These are phyloP conservation scores for Atrina japonica DNA, from an alignment of 2,888 invertebrate species.

Conservation along the genomic window DNA sequence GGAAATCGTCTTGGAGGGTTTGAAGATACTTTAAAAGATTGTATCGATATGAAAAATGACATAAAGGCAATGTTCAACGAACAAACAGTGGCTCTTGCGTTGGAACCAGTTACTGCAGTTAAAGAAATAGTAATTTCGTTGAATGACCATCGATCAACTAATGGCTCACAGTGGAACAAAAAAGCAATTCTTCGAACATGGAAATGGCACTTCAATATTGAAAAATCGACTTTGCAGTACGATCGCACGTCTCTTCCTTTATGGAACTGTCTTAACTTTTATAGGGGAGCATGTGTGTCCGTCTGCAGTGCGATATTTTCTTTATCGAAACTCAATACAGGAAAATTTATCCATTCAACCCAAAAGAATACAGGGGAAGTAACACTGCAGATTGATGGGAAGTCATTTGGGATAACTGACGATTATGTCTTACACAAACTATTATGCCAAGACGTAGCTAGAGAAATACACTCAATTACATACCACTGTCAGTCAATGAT, in stretches of 20 bases:
- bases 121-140: slow-evolving; percentile 30
- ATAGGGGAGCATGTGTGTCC: slow-evolving; percentile 35
- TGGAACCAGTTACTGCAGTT: slow-evolving; percentile 18
- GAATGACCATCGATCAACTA: slow-evolving; percentile 22
- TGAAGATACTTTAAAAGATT: slow-evolving; percentile 32
- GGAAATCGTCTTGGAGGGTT: slow-evolving; percentile 34
- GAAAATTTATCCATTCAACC: background rate
- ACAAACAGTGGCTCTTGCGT: slow-evolving; percentile 22
- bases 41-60: slow-evolving; percentile 20
- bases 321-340: slow-evolving; percentile 11
- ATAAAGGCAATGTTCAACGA: slow-evolving; percentile 33
- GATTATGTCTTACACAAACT: slow-evolving; percentile 17
- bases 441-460: slow-evolving; percentile 20
- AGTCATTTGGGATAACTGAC: slow-evolving; percentile 38
- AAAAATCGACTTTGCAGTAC: slow-evolving; percentile 40
- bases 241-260: slow-evolving; percentile 42
- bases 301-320: slow-evolving; percentile 28
- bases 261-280: slow-evolving; percentile 33
- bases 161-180: background rate
- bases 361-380: background rate
- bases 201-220: slow-evolving; percentile 50
- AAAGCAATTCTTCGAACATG: slow-evolving; percentile 11
- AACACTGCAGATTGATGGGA: slow-evolving; percentile 28
- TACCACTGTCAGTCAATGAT: slow-evolving; percentile 32
- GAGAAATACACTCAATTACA: slow-evolving; percentile 35